A percentile compares a stretch with the other conserved stretches of the same genome.
phyloP scores from a whole-genome alignment of 1,140 invertebrate species.

The Diorhabda sublineata region DNA sequence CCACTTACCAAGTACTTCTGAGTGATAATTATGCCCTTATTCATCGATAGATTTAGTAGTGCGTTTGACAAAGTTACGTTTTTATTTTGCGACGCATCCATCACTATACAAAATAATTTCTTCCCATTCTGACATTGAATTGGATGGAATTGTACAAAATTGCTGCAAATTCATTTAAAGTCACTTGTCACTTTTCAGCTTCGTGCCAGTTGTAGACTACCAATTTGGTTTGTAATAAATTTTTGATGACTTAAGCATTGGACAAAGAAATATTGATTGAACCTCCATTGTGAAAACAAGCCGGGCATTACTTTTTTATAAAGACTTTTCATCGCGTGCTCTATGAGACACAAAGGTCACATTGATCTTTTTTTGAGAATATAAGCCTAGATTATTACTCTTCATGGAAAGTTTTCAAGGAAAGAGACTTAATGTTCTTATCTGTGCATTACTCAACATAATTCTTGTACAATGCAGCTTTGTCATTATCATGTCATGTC shows the following conservation, averaged over 20 bases:
- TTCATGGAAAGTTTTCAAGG: constrained; percentile 8
- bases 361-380: constrained; percentile 23
- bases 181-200: no score
- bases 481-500: no score
- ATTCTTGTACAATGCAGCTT: constrained; percentile 4
- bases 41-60: constrained; percentile 17
- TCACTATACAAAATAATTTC: no score
- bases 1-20: constrained; percentile 35
- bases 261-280: no score
- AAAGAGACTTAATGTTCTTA: constrained; percentile 5
- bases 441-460: not conserved
- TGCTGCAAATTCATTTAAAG: no score
- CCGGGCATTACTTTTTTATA: constrained; percentile 11
- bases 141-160: no score
- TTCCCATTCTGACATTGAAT: no score
- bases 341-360: constrained; percentile 22
- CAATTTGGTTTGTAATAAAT: no score
- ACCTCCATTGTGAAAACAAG: no score
- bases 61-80: constrained; percentile 6
- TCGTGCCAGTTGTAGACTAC: no score
- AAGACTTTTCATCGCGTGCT: constrained; percentile 16
- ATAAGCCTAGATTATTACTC: constrained; percentile 14
- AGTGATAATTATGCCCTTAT: constrained; percentile 21
- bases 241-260: no score
- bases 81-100: no score